Conservation (phyloP, 2,113 vertebrate species). For the Struthidea cinerea region DNA sequence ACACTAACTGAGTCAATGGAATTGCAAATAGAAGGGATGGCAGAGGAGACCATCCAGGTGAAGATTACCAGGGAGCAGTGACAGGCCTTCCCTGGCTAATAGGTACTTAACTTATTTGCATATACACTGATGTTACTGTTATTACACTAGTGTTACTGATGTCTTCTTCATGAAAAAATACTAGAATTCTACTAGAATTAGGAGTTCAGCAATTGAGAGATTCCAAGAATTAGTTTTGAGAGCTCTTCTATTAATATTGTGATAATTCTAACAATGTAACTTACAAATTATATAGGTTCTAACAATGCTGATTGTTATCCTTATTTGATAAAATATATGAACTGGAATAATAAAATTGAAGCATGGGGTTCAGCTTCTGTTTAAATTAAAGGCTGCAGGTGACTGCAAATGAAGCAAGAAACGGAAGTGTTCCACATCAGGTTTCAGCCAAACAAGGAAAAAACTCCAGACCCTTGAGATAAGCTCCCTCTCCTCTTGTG, state of each 20-base stretch:
- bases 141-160: background rate
- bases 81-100: background rate
- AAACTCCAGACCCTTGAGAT: background rate
- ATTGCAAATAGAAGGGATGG: background rate
- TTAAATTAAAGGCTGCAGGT: background rate
- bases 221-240: background rate
- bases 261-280: background rate
- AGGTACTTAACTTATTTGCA: background rate
- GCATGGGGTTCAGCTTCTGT: background rate
- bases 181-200: background rate
- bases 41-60: background rate
- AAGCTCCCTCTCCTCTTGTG: background rate
- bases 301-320: background rate
- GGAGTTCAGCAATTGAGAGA: background rate
- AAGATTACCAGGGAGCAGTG: background rate
- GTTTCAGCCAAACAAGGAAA: background rate
- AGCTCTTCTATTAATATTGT: background rate
- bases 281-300: background rate
- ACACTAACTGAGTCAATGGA: background rate
- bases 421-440: background rate
- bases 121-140: background rate
- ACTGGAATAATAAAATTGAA: background rate
- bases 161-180: background rate
- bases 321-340: background rate
- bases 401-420: background rate